Evolutionary conservation across 2,888 invertebrate species (phyloP), one percentile per base, ranked within the genome.

Genomic region (Tortrix viridana): DNA sequence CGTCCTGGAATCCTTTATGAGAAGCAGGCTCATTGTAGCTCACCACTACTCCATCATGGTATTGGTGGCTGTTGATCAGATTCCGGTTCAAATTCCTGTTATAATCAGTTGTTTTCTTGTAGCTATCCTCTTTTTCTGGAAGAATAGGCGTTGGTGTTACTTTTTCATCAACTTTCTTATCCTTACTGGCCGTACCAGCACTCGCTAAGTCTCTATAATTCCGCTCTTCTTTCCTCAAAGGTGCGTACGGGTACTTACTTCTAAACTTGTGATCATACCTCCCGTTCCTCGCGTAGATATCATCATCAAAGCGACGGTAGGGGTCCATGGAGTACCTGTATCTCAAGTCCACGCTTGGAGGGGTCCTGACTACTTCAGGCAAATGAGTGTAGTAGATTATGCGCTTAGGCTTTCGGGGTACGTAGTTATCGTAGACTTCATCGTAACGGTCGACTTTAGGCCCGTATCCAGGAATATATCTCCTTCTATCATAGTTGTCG

Each of bases 381-480:
- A 95, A 82, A 75, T 95, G 95, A 0, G 95, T 95, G 70, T 95
- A 95, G 75, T 95, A 95, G 61, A 95, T 94, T 59, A 95, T 94
- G 63, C 95, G 91, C 72, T 93, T 93, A 6, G 93, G 93, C 74
- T 93, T 93, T 57, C 90, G 80, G 2, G 89, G 85, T 7, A 89
- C 76, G 61, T 77, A 80, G 70, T 86, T 89, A 67, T 92, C 89
- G 59, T 88, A 86, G 2, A 74, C 71, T 23, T 89, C 91, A 62
- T 93, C 92, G 71, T 85, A 92, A 72, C 89, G 81, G 60, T 91
- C 91, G 1, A 87, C 74, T 71, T 85, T 80, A 16, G 89, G 81
- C 0, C 76, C 84, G 69, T 82, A 82, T 43, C 76, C 81, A 5
- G 83, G 85, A 64, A 72, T 83, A 73, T 71, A 83, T 55, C 84